Conservation (phyloP, 2,888 invertebrate genomes). For the Phortica magna region DNA sequence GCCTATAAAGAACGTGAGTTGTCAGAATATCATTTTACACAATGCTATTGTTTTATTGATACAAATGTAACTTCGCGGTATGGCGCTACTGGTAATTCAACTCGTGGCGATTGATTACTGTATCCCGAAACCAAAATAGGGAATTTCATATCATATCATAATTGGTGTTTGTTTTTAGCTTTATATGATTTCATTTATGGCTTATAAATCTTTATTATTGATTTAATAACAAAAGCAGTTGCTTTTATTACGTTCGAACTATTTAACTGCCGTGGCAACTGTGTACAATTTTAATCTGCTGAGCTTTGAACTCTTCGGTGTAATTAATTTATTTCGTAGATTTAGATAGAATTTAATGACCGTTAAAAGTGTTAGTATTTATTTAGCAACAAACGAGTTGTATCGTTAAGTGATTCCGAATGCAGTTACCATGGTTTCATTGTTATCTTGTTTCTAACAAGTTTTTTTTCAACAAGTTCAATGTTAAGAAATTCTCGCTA, state of each 20-base stretch:
- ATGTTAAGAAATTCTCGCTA: background rate
- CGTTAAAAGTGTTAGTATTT: too few species aligned
- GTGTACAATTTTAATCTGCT: conserved; percentile 29
- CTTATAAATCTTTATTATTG: conserved; percentile 6
- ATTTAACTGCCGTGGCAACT: too few species aligned
- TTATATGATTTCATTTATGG: background rate
- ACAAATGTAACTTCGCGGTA: background rate
- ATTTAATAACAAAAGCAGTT: too few species aligned
- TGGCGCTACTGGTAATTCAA: too few species aligned
- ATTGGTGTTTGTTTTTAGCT: background rate
- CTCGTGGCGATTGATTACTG: too few species aligned
- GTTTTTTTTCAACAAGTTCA: background rate
- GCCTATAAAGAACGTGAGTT: background rate
- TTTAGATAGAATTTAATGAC: conserved; percentile 49
- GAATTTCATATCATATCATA: too few species aligned
- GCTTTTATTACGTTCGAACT: too few species aligned
- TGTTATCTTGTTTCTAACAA: background rate
- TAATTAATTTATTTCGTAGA: conserved; percentile 33
- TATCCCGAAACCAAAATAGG: too few species aligned
- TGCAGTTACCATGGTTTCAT: background rate
- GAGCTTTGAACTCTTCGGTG: conserved; percentile 48
- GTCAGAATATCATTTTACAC: too few species aligned
- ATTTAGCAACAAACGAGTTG: too few species aligned
- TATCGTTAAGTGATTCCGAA: conserved; percentile 37
- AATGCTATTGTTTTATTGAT: background rate